phyloP scores from a whole-genome alignment of 2,797 vertebrate species.

The Crenuchus spilurus region DNA sequence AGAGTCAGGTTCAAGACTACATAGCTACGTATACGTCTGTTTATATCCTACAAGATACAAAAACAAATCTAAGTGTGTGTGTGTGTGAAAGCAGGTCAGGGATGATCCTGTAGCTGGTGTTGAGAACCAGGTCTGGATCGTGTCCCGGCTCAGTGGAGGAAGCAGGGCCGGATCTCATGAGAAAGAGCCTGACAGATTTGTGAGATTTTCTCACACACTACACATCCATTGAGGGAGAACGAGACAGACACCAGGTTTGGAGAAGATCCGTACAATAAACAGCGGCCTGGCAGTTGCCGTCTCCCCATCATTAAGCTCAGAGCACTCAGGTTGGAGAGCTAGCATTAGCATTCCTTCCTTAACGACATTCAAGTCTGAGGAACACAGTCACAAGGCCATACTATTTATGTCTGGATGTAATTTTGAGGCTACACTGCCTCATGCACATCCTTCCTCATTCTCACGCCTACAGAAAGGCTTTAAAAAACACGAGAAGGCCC shows the following conservation, averaged over 20 bases:
- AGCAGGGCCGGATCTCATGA: conserved; percentile 34
- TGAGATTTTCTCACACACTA: conserved; percentile 35
- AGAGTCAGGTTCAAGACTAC: no score
- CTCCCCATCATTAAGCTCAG: conserved; percentile 22
- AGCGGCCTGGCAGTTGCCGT: neutral
- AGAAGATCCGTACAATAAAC: conserved; percentile 16
- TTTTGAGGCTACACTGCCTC: conserved; percentile 6
- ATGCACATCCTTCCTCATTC: conserved; percentile 11
- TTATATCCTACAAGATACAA: neutral
- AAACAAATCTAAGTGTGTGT: conserved; percentile 3
- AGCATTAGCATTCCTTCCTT: conserved; percentile 44
- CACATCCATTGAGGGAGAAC: conserved; percentile 16
- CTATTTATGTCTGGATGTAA: conserved; percentile 13
- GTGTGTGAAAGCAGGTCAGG: conserved; percentile 23
- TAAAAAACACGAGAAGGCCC: conserved; percentile 11
- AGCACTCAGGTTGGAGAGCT: conserved; percentile 32
- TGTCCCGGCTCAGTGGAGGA: conserved; percentile 38
- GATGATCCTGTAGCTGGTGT: conserved; percentile 40
- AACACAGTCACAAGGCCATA: conserved; percentile 42
- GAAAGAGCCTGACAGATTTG: conserved; percentile 46
- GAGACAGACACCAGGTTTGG: neutral
- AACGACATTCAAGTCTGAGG: conserved; percentile 23
- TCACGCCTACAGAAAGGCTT: neutral
- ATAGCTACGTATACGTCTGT: no score
- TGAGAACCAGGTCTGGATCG: conserved; percentile 40